Evolutionary conservation across 1,140 invertebrate species (phyloP), one percentile per base, ranked within the genome.

Genomic region (Euwallacea similis): DNA sequence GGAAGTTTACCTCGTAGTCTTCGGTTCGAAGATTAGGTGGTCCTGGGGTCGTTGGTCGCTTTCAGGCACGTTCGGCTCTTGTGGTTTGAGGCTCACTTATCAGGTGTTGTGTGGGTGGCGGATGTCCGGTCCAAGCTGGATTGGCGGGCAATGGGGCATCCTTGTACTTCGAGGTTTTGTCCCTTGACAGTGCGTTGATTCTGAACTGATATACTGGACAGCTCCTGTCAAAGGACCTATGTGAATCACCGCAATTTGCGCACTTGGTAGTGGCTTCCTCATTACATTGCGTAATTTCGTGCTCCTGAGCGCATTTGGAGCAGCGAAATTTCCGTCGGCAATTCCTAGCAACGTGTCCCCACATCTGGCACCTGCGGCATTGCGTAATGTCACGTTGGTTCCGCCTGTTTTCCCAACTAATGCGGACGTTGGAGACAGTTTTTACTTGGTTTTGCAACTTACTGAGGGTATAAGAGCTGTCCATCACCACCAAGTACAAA

Each of bases 291-390:
- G 56, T 59, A 9, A 59, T 59, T 41, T 59, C 7, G 13, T 59
- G 56, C 15, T 59, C 15, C 33, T 33, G 15, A 16, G 56, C 56
- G 33, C 56, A 59, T 66, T 76, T 75, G 0, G 76, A 73, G 69
- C 76, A 80, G 15, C 66, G 53, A 0, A 72, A 46, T 3, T 13
- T 41, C 0, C 58, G 61, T 8, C 69, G 63, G 33, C 77, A 80
- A 15, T 72, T 74, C 0, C 58, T 42, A 0, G 69, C 63, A 0
- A 73, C 66, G 16, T 80, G 78, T 0, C 76, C 75, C 46, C 76
- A 79, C 0, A 53, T 13, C 41, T 79, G 78, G 72, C 78, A 80
- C 0, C 70, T 59, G 6, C 76, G 73, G 21, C 78, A 80, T 21
- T 80, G 78, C 0, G 64, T 68, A 0, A 73, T 74, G 15, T 43